phyloP scores from a whole-genome alignment of 2,888 invertebrate genomes.

The Melinopterus prodromus region DNA sequence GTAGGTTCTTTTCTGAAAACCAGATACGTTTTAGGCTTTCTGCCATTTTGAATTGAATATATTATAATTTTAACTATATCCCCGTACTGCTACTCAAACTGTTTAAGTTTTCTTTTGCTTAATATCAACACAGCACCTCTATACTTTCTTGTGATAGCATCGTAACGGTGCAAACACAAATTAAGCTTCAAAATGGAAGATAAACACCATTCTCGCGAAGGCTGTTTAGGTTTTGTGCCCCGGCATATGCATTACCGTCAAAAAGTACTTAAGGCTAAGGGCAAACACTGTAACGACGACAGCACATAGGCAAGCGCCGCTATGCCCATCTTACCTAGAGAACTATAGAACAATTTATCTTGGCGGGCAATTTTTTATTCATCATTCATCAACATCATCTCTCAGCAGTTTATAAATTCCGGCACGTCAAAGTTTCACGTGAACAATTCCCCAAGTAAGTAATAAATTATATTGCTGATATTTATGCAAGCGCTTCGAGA shows the following conservation, averaged over 20 bases:
- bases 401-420: slow-evolving; percentile 13
- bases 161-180: neutral
- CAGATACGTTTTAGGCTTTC: no score
- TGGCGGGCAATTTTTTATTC: slow-evolving; percentile 22
- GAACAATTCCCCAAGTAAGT: neutral
- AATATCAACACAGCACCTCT: neutral
- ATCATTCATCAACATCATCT: slow-evolving; percentile 23
- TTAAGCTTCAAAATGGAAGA: slow-evolving; percentile 13
- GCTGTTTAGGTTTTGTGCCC: slow-evolving; percentile 18
- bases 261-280: slow-evolving; percentile 11
- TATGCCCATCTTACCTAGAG: slow-evolving; percentile 30
- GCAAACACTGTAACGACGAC: slow-evolving; percentile 10
- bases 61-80: no score
- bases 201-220: slow-evolving; percentile 16
- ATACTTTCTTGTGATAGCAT: neutral
- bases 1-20: no score
- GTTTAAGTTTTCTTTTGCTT: neutral
- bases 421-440: slow-evolving; percentile 12
- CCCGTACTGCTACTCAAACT: no score
- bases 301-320: slow-evolving; percentile 5
- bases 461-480: neutral
- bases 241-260: slow-evolving; percentile 24
- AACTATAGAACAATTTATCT: slow-evolving; percentile 35
- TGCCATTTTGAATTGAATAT: no score
- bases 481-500: neutral